Evolutionary conservation across 2,797 vertebrate species (phyloP).

Genomic region (Amblyraja radiata): DNA sequence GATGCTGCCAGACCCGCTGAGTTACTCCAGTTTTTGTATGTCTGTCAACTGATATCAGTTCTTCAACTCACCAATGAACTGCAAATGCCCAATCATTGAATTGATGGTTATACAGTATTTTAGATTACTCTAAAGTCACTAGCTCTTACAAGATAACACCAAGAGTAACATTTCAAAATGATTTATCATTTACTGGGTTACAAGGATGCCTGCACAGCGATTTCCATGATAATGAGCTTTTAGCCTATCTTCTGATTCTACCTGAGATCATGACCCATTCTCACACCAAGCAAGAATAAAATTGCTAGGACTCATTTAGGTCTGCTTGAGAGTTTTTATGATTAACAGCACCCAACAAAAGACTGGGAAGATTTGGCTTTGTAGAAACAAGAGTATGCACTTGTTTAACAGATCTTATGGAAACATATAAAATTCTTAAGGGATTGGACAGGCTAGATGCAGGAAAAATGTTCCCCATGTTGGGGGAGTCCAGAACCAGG

Average conservation of each 20-base stretch:
- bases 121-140: neutral
- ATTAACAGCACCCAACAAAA: neutral
- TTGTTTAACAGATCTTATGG: neutral
- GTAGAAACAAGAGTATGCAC: neutral
- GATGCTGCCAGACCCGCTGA: too few relatives aligned
- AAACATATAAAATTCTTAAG: too few relatives aligned
- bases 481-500: too few relatives aligned
- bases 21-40: too few relatives aligned
- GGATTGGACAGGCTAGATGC: too few relatives aligned
- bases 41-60: neutral
- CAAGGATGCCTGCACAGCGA: neutral
- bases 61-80: neutral
- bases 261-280: neutral
- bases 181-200: neutral
- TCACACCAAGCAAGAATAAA: neutral
- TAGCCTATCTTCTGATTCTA: neutral
- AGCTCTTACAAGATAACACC: neutral
- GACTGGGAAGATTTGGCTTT: neutral
- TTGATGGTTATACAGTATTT: neutral
- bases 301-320: neutral
- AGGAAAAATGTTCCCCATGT: too few relatives aligned
- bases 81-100: neutral
- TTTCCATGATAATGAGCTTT: neutral
- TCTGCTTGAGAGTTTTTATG: neutral
- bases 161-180: neutral